A percentile compares a stretch with the other conserved stretches of the same genome.
These are phyloP conservation scores for Notoglanidium macrostoma DNA, from an alignment of 2,797 vertebrate species.

Conservation along the genomic window DNA sequence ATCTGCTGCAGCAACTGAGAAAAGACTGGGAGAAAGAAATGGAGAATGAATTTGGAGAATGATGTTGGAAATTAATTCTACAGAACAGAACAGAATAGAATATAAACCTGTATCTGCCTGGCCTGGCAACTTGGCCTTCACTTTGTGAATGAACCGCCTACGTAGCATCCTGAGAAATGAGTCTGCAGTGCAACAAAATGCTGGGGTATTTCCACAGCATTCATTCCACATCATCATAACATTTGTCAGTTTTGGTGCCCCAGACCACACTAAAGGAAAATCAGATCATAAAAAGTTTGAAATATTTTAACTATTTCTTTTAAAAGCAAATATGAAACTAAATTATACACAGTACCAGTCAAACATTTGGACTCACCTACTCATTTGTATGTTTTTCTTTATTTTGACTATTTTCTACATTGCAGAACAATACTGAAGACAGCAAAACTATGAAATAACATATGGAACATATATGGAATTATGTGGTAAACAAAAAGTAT, in stretches of 20 bases:
- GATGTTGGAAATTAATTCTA: not conserved
- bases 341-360: too few species aligned
- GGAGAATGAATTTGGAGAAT: slow-evolving; percentile 2
- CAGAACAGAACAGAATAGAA: not conserved
- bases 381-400: too few species aligned
- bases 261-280: slow-evolving; percentile 78
- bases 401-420: too few species aligned
- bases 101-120: slow-evolving; percentile 87
- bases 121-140: slow-evolving; percentile 86
- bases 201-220: slow-evolving; percentile 70
- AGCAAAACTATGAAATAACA: too few species aligned
- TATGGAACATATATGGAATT: too few species aligned
- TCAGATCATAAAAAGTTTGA: not conserved
- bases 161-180: slow-evolving; percentile 77
- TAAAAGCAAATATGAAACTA: not conserved
- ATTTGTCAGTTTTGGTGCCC: slow-evolving; percentile 75
- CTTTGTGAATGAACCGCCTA: slow-evolving; percentile 79
- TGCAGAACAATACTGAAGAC: too few species aligned
- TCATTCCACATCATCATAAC: slow-evolving; percentile 84
- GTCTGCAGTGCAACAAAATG: slow-evolving; percentile 77
- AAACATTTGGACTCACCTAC: too few species aligned
- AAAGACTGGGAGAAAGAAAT: slow-evolving; percentile 73
- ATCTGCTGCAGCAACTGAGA: slow-evolving; percentile 83
- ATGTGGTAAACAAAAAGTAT: too few species aligned
- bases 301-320: not conserved